phyloP scores from a whole-genome alignment of 1,140 invertebrate species.

The Homalodisca vitripennis region DNA sequence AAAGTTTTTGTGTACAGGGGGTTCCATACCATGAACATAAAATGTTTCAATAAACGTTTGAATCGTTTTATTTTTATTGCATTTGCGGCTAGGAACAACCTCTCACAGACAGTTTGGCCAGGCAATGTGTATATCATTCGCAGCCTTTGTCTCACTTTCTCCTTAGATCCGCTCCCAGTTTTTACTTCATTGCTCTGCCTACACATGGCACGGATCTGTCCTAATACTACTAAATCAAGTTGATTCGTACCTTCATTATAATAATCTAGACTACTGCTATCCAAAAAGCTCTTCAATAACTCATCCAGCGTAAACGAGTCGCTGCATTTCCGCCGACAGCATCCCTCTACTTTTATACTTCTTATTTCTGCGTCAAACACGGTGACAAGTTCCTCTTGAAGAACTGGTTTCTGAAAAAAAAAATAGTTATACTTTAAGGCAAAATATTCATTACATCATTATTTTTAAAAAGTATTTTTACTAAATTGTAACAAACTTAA shows the following conservation, averaged over 20 bases:
- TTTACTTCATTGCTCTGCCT: neutral
- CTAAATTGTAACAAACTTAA: too few relatives aligned
- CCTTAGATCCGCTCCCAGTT: neutral
- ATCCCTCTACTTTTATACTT: too few relatives aligned
- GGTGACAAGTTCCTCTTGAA: too few relatives aligned
- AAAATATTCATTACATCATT: too few relatives aligned
- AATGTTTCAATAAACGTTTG: slow-evolving; percentile 26
- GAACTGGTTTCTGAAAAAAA: too few relatives aligned
- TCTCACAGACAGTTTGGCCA: slow-evolving; percentile 26
- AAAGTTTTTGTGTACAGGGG: slow-evolving; percentile 13
- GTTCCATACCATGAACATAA: slow-evolving; percentile 1
- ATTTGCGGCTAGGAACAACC: slow-evolving; percentile 17
- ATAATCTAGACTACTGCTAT: slow-evolving; percentile 18
- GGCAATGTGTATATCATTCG: slow-evolving; percentile 23
- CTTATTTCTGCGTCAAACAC: too few relatives aligned
- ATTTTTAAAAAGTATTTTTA: too few relatives aligned
- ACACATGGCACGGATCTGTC: slow-evolving; percentile 5
- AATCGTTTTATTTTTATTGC: slow-evolving; percentile 25
- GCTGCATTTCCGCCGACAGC: neutral
- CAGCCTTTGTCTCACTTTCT: slow-evolving; percentile 9
- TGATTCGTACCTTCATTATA: slow-evolving; percentile 15
- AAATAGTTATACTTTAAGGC: too few relatives aligned
- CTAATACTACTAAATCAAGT: slow-evolving; percentile 12
- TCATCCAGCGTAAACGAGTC: slow-evolving; percentile 18
- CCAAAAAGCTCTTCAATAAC: slow-evolving; percentile 9